Percentiles rank a stretch among this genome's conserved stretches.
phyloP scores from a whole-genome alignment of 2,888 invertebrate genomes.

The Latheticus oryzae region DNA sequence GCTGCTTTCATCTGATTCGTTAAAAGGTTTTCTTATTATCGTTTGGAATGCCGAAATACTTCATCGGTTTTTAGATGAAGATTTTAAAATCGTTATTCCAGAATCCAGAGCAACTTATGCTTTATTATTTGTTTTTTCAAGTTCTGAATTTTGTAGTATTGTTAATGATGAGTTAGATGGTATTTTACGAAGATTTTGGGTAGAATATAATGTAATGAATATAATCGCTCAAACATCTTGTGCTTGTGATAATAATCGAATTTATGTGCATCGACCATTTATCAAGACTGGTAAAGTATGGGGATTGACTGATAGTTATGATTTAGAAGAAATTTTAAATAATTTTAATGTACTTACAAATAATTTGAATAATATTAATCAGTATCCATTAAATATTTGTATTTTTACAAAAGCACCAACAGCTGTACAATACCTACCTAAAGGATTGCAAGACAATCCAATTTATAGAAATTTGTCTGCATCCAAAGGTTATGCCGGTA shows the following conservation, averaged over 20 bases:
- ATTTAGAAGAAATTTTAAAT: conserved; percentile 19
- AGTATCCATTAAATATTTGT: conserved; percentile 58
- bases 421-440: conserved; percentile 38
- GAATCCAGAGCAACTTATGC: conserved; percentile 8
- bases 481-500: conserved; percentile 54
- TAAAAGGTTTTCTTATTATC: conserved; percentile 2
- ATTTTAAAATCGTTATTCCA: too few relatives aligned
- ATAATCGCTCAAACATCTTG: conserved; percentile 46
- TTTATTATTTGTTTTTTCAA: conserved; percentile 2
- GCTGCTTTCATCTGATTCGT: conserved; percentile 4
- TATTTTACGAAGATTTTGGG: conserved; percentile 44
- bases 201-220: conserved; percentile 41
- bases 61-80: conserved; percentile 10
- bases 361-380: conserved; percentile 55
- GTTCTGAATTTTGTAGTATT: neutral
- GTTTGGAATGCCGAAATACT: conserved; percentile 6
- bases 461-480: conserved; percentile 39
- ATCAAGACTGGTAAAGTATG: conserved; percentile 19
- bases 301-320: conserved; percentile 36
- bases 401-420: conserved; percentile 55
- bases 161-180: conserved; percentile 4
- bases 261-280: conserved; percentile 48
- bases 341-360: conserved; percentile 40
- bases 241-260: conserved; percentile 21
- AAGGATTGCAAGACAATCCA: conserved; percentile 15